These are phyloP conservation scores for Crenichthys baileyi DNA, from an alignment of 2,797 vertebrate species.

Conservation along the genomic window DNA sequence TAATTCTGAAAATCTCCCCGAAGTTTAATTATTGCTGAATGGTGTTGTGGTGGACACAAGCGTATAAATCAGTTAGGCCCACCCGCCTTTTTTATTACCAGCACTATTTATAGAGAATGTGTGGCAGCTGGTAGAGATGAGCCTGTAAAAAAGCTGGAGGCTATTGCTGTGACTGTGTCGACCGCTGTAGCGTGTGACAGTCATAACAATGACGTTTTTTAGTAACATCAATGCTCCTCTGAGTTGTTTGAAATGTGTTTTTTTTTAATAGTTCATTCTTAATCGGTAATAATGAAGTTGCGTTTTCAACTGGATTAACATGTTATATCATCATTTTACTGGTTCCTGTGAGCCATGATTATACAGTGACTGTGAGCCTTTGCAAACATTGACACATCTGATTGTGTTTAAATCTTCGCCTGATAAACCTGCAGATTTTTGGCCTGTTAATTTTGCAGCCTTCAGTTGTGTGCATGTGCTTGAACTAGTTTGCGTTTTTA, in stretches of 20 bases:
- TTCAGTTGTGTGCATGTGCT: constrained; percentile 30
- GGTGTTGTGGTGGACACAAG: constrained; percentile 68
- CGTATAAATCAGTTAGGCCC: constrained; percentile 79
- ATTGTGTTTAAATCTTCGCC: constrained; percentile 60
- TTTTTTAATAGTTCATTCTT: constrained; percentile 15
- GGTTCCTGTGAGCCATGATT: constrained; percentile 10
- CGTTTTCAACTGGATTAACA: constrained; percentile 23
- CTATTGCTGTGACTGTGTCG: constrained; percentile 64
- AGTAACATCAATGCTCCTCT: constrained; percentile 36
- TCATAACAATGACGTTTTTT: constrained; percentile 55
- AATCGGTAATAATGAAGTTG: constrained; percentile 27
- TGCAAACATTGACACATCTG: constrained; percentile 57
- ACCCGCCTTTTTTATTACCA: constrained; percentile 78
- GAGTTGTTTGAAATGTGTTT: constrained; percentile 32
- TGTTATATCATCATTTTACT: constrained; percentile 32
- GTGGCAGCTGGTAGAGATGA: constrained; percentile 78
- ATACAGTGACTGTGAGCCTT: constrained; percentile 32
- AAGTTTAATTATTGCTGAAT: constrained; percentile 83
- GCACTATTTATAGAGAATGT: constrained; percentile 80
- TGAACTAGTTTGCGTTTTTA: constrained; percentile 48
- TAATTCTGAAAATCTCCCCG: constrained; percentile 76
- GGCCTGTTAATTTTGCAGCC: constrained; percentile 40
- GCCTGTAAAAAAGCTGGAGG: constrained; percentile 75
- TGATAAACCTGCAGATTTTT: constrained; percentile 58
- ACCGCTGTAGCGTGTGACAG: constrained; percentile 56